phyloP scores from a whole-genome alignment of 1,140 invertebrate species.

The Hycleus phaleratus region DNA sequence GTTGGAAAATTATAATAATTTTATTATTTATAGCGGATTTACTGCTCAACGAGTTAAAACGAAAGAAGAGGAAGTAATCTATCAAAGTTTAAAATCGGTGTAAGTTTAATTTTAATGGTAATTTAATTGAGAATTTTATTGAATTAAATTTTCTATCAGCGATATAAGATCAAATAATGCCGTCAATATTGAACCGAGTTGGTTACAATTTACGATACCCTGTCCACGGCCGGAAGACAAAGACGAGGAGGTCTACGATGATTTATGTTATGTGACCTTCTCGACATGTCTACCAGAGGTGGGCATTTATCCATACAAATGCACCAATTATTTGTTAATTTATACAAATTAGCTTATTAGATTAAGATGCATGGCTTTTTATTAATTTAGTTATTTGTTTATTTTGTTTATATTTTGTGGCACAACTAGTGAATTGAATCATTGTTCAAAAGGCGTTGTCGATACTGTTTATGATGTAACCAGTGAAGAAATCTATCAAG shows the following conservation, averaged over 20 bases:
- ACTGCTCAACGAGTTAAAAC: conserved; percentile 53
- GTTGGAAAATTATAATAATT: neutral
- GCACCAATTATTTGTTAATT: conserved; percentile 5
- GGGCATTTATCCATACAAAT: conserved; percentile 1
- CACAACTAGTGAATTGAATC: conserved; percentile 17
- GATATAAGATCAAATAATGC: conserved; percentile 18
- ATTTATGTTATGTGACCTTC: conserved; percentile 79
- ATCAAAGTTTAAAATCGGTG: conserved; percentile 70
- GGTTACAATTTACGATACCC: conserved; percentile 57
- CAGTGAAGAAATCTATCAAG: conserved; percentile 76
- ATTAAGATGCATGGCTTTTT: conserved; percentile 7
- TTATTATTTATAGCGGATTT: conserved; percentile 59
- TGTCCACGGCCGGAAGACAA: conserved; percentile 51
- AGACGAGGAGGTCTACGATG: conserved; percentile 80
- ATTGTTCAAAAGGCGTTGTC: conserved; percentile 12
- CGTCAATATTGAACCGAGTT: conserved; percentile 42
- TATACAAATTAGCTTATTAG: neutral
- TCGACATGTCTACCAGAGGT: conserved; percentile 40
- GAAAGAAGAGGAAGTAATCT: conserved; percentile 73
- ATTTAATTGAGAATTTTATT: neutral
- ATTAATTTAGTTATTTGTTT: conserved; percentile 19
- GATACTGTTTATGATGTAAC: conserved; percentile 40
- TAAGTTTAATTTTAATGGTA: conserved; percentile 42
- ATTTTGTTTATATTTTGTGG: conserved; percentile 16
- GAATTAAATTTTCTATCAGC: conserved; percentile 4